Conservation (phyloP, 2,888 invertebrate species). For the Dioctria rufipes region DNA sequence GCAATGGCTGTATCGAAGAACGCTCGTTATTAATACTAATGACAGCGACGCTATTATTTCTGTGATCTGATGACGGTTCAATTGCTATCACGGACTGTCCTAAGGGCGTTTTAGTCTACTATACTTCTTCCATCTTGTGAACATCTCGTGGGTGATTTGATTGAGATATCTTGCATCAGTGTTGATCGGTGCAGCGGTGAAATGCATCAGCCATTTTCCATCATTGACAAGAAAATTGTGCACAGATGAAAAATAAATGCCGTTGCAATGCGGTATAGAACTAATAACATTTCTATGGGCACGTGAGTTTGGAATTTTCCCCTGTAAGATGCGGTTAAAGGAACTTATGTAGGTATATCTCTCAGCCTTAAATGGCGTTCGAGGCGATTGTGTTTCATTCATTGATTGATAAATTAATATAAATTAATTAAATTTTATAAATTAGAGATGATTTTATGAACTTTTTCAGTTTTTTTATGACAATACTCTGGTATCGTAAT, state of each 20-base stretch:
- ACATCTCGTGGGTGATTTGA: neutral
- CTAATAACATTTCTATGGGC: neutral
- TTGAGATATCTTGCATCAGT: neutral
- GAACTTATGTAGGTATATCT: too few species aligned
- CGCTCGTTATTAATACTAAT: conserved; percentile 17
- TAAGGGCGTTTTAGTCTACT: conserved; percentile 1
- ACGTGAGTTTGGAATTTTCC: too few species aligned
- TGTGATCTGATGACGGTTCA: neutral
- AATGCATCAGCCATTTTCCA: neutral
- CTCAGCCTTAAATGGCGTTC: too few species aligned
- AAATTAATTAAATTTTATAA: too few species aligned
- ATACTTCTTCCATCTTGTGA: neutral
- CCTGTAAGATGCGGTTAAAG: too few species aligned
- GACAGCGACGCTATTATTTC: neutral
- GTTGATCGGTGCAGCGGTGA: neutral
- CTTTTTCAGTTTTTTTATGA: too few species aligned
- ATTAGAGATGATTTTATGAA: too few species aligned
- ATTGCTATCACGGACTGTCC: neutral
- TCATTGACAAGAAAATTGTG: conserved; percentile 3
- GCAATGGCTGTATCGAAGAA: neutral
- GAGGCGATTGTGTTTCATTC: too few species aligned
- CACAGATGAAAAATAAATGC: neutral
- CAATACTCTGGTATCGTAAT: too few species aligned
- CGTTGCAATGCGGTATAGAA: neutral
- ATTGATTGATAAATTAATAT: too few species aligned